Conservation (phyloP, 1,140 invertebrate genomes). For the Nautilus pompilius region DNA sequence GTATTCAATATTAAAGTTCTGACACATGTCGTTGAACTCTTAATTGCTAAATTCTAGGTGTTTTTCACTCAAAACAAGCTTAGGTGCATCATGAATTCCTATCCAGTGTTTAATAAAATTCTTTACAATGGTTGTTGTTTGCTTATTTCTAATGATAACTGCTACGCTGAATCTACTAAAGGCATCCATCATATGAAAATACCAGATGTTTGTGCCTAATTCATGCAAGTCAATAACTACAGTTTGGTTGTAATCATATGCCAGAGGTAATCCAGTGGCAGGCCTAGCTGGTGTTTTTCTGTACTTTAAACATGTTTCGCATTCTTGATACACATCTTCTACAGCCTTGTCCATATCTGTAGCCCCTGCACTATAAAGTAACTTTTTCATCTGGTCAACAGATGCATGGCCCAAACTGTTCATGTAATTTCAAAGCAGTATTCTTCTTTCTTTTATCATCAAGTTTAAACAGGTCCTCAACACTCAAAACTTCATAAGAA, state of each 20-base stretch:
- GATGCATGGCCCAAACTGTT: slow-evolving; percentile 25
- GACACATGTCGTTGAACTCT: slow-evolving; percentile 10
- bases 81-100: slow-evolving; percentile 6
- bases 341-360: not conserved
- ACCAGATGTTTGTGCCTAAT: slow-evolving; percentile 9
- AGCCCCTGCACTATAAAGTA: slow-evolving; percentile 12
- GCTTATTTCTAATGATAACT: slow-evolving; percentile 10
- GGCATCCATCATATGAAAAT: slow-evolving; percentile 14
- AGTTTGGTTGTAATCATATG: too few species aligned
- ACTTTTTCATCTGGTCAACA: slow-evolving; percentile 4
- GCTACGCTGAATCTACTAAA: slow-evolving; percentile 17
- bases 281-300: too few species aligned
- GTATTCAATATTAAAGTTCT: slow-evolving; percentile 23
- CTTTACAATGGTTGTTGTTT: slow-evolving; percentile 8
- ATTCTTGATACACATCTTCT: too few species aligned
- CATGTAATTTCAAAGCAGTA: slow-evolving; percentile 9
- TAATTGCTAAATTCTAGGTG: slow-evolving; percentile 16
- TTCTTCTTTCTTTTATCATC: too few species aligned
- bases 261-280: too few species aligned
- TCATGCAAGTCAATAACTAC: too few species aligned
- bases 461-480: too few species aligned
- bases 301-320: too few species aligned
- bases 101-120: slow-evolving; percentile 14
- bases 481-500: not conserved
- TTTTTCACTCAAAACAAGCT: slow-evolving; percentile 8